Evolutionary conservation across 2,113 vertebrate species (phyloP), one percentile per base, ranked within the genome.

Genomic region (Psophia crepitans): DNA sequence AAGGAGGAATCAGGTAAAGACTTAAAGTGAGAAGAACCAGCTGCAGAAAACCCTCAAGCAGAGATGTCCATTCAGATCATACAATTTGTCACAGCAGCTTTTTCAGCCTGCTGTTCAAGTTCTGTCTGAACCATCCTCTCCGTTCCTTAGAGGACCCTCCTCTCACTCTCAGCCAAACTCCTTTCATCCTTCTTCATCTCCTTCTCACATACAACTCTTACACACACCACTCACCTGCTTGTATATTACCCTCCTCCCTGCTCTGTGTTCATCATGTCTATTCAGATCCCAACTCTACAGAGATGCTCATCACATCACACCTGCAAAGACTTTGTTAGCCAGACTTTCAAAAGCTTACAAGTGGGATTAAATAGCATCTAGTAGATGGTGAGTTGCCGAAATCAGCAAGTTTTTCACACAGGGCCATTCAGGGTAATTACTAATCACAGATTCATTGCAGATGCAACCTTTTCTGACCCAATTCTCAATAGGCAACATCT

Each of bases 401-500:
- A 92, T 92, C 95, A 94, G 84, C 65, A 78, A 87, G 60, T 87
- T 87, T 74, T 93, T 82, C 91, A 84, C 53, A 53, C 81, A 82
- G 44, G 81, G 74, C 69, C 61, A 82, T 91, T 93, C 89, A 87
- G 89, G 87, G 81, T 92, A 94, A 94, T 94, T 89, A 73, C 91
- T 91, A 64, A 96, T 94, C 93, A 89, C 69, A 78, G 8, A 65
- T 65, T 76, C 77, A 94, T 79, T 91, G 93, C 69, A 93, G 83
- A 96, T 57, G 49, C 68, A 97, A 93, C 77, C 91, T 95, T 96
- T 94, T 91, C 81, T 89, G 96, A 96, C 96, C 93, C 53, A 65
- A 0, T 82, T 95, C 74, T 89, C 87, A 94, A 75, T 37, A 93
- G 46, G 54, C 81, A 96, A 94, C 81, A 96, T 93, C 94, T 96